Evolutionary conservation across 1,140 invertebrate genomes (phyloP), one percentile per base, ranked within the genome.

Genomic region (Aphelenchoides besseyi): DNA sequence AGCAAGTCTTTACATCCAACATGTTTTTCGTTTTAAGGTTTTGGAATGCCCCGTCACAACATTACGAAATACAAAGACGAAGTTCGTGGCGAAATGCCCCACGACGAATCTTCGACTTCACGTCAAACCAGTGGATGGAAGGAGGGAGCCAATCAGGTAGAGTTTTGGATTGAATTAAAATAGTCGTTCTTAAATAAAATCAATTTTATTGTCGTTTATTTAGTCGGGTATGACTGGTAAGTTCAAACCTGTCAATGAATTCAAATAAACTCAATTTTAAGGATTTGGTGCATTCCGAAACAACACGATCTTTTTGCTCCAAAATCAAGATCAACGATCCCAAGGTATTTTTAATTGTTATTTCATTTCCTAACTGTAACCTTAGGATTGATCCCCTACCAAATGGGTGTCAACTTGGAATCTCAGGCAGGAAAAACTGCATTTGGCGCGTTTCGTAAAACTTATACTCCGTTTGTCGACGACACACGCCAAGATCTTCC

Each of bases 21-120:
- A 32, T 53, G 30, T 41, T 1, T 9, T 1, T 30, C n/a, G 57
- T 2, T 29, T 5, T 18, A 29, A 71, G 70, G 82, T 53, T 83
- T 83, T 54, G 82, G 82, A 26, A 83, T 85, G 83, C 83, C 82
- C 16, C 76, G 82, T 33, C 81, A 73, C 63, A 74, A 83, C 41
- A 84, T 83, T 73, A 85, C 81, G 48, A 80, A 84, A 59, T 83
- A 82, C 73, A 82, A 82, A 70, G 82, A 83, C 67, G 81, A 83
- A 57, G 75, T 82, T 26, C 79, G 82, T 18, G 82, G 82, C 30
- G 80, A 83, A 66, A 84, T 85, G 81, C 83, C 82, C 57, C 82
- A 83, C 62, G 82, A 83, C 71, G 82, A 83, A 54, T 81, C 78
- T 12, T 62, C 79, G 32, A 74, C 70, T 26, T 82, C 79, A 8